Conservation (phyloP, 2,888 invertebrate species). For the Nomada fucata region DNA sequence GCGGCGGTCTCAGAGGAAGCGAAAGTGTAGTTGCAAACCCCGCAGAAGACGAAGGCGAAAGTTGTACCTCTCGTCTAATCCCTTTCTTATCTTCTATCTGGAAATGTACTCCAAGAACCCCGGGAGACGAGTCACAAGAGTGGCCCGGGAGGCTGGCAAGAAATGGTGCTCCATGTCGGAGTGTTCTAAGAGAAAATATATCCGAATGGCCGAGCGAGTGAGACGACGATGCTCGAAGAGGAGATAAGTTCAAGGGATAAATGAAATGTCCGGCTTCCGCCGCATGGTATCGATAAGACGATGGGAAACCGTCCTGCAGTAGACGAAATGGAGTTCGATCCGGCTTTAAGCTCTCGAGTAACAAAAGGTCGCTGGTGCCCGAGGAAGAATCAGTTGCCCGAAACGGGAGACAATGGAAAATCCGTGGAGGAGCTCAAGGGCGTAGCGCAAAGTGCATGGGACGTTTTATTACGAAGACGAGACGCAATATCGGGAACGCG, state of each 20-base stretch:
- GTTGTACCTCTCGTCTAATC: slow-evolving; percentile 66
- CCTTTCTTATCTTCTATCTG: slow-evolving; percentile 77
- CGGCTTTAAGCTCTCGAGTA: background rate
- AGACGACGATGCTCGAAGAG: background rate
- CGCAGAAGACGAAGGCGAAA: slow-evolving; percentile 27
- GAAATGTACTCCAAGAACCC: slow-evolving; percentile 72
- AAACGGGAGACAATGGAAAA: background rate
- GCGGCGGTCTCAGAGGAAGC: background rate
- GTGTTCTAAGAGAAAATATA: slow-evolving; percentile 66
- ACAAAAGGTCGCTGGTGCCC: background rate
- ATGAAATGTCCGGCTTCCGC: background rate
- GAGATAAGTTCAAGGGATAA: background rate
- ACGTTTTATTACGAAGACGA: background rate
- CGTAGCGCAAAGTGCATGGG: background rate
- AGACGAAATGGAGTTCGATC: background rate
- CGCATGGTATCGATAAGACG: background rate
- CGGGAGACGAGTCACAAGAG: slow-evolving; percentile 66
- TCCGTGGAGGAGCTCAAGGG: too few species aligned
- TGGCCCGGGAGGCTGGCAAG: slow-evolving; percentile 75
- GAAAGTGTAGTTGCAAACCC: slow-evolving; percentile 37
- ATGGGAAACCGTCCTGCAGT: too few species aligned
- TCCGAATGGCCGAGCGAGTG: slow-evolving; percentile 55
- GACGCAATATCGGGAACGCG: background rate
- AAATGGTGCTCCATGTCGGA: slow-evolving; percentile 73
- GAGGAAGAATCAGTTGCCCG: too few species aligned